These are phyloP conservation scores for Meiosimyza platycephala DNA, from an alignment of 2,888 invertebrate species.

Conservation along the genomic window DNA sequence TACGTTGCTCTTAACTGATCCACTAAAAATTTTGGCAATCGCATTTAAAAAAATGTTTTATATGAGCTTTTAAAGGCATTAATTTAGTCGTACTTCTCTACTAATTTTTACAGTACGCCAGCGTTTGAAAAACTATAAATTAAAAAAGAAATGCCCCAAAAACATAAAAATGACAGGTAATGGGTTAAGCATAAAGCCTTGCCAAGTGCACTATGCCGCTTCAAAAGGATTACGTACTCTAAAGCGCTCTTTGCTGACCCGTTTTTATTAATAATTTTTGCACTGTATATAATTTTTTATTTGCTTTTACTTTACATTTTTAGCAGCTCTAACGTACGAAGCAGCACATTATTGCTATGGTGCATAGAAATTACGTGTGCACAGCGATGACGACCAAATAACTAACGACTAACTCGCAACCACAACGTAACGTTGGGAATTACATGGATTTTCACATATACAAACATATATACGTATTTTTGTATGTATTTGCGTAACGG, in stretches of 20 bases:
- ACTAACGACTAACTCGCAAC: conserved; percentile 22
- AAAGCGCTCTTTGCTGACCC: conserved; percentile 3
- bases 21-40: too few relatives aligned
- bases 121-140: too few relatives aligned
- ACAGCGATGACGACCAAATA: background rate
- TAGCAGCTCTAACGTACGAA: too few relatives aligned
- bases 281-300: background rate
- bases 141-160: too few relatives aligned
- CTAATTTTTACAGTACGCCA: too few relatives aligned
- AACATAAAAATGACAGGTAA: background rate
- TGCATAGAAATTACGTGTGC: background rate
- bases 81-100: too few relatives aligned
- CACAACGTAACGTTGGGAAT: conserved; percentile 8
- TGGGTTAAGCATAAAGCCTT: background rate
- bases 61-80: too few relatives aligned
- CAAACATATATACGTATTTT: background rate
- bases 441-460: background rate
- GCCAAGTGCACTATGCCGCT: background rate
- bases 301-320: too few relatives aligned
- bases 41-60: too few relatives aligned
- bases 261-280: conserved; percentile 20
- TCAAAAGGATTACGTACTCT: conserved; percentile 2
- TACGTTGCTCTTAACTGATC: too few relatives aligned
- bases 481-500: background rate
- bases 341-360: background rate